Base-by-base conservation (phyloP, 2,113 vertebrate genomes). In the Cephalopholis sonnerati region DNA sequence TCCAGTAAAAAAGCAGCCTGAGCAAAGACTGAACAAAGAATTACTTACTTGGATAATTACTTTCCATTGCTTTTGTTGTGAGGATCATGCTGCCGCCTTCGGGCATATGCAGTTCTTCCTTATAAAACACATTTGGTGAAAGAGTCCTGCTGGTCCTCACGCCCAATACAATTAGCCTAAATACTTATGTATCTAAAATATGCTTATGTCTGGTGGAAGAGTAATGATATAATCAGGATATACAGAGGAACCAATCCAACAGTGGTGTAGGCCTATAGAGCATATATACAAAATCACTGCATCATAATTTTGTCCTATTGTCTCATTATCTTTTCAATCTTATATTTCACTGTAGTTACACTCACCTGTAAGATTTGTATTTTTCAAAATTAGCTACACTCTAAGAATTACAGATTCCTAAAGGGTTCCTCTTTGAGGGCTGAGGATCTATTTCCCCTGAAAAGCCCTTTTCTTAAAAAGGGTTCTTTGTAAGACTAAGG, bases 111-210 rank as follows among this genome's bases (percentile, higher is more conserved):
- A 59, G 46, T 32, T 8, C 20, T 63, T 64, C 18, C 58, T 64
- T 61, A 62, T 77, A 81, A 70, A 70, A 64, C 48, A 71, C 10
- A 62, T 75, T 74, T 71, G 57, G 81, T 75, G 17, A 66, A 58
- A 61, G 2, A 78, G 17, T 46, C 22, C 13, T 67, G 17, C 46
- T 62, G 27, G 10, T 63, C 18, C 17, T 22, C 22, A 76, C 32
- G 29, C 62, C 24, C 24, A 58, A 46, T 24, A 63, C 63, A 79
- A 74, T 83, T 78, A 85, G 36, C 51, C 73, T 75, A 57, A 76
- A 75, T 79, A 51, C 24, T 29, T 17, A 55, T 16, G 24, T 50
- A n/a, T 66, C n/a, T 77, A 20, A 59, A 65, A 53, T 66, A 44
- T 46, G 12, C 66, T 36, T 32, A 20, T 25, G 2, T 53, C 32